A percentile compares a stretch with the other conserved stretches of the same genome.
Conservation (phyloP, 30 jellyfish, hydroid and myxozoan species). For the Mastigias papua region DNA sequence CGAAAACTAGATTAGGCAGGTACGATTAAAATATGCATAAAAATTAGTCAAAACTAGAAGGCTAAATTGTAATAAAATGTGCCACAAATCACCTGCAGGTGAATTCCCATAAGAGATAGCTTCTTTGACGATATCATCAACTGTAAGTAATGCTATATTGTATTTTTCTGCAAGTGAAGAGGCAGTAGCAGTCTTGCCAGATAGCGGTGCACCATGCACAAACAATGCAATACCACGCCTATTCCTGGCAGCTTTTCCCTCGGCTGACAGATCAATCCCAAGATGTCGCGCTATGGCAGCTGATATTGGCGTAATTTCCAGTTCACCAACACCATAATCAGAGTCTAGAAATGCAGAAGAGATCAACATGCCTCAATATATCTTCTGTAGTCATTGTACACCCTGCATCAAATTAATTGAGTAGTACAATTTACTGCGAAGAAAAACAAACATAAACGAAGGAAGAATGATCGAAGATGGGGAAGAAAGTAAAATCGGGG, state of each 20-base stretch:
- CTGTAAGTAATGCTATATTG: conserved; percentile 59
- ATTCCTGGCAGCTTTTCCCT: conserved; percentile 97
- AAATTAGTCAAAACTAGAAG: too few species aligned
- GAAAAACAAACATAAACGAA: too few species aligned
- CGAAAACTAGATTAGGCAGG: too few species aligned
- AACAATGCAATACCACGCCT: conserved; percentile 94
- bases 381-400: too few species aligned
- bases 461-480: too few species aligned
- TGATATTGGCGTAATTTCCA: conserved; percentile 97
- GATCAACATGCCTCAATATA: too few species aligned
- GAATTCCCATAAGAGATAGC: conserved; percentile 87
- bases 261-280: conserved; percentile 94
- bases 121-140: conserved; percentile 87
- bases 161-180: conserved; percentile 80
- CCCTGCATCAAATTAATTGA: too few species aligned
- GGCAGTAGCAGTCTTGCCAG: conserved; percentile 98
- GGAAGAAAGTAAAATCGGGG: too few species aligned
- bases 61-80: not conserved
- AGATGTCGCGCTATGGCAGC: conserved; percentile 98
- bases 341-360: too few species aligned
- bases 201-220: conserved; percentile 98
- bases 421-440: too few species aligned
- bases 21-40: too few species aligned
- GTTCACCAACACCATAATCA: conserved; percentile 94
- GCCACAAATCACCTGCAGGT: conserved; percentile 78